Conservation (phyloP, 2,113 vertebrate genomes). For the Perccottus glenii region DNA sequence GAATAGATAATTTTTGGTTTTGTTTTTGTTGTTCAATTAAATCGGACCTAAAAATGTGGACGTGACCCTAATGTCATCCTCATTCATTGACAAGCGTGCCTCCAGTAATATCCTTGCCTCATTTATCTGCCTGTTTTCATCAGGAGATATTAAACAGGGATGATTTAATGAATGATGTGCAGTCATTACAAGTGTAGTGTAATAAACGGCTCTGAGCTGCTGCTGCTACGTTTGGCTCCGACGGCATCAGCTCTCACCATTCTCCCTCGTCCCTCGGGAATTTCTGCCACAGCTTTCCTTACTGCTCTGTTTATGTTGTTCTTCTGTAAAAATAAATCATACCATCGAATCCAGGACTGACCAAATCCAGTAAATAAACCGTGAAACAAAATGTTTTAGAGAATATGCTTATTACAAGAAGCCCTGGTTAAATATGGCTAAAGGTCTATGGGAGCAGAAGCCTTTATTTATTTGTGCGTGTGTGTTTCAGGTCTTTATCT, state of each 20-base stretch:
- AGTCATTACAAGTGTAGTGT: no score
- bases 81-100: not conserved
- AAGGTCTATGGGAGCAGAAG: no score
- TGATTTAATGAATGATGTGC: not conserved
- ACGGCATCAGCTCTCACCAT: not conserved
- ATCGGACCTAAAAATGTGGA: not conserved
- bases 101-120: not conserved
- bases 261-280: not conserved
- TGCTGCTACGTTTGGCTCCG: not conserved
- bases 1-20: no score
- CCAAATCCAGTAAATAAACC: no score
- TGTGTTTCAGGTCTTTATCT: no score
- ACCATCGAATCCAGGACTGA: no score
- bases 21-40: not conserved
- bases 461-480: no score
- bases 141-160: not conserved
- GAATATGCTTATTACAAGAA: not conserved
- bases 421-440: not conserved
- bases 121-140: not conserved
- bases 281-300: not conserved
- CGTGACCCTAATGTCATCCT: no score
- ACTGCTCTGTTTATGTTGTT: no score
- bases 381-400: no score
- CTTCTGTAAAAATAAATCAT: no score
- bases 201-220: not conserved